phyloP scores from a whole-genome alignment of 2,797 vertebrate species.

The Potorous gilbertii region DNA sequence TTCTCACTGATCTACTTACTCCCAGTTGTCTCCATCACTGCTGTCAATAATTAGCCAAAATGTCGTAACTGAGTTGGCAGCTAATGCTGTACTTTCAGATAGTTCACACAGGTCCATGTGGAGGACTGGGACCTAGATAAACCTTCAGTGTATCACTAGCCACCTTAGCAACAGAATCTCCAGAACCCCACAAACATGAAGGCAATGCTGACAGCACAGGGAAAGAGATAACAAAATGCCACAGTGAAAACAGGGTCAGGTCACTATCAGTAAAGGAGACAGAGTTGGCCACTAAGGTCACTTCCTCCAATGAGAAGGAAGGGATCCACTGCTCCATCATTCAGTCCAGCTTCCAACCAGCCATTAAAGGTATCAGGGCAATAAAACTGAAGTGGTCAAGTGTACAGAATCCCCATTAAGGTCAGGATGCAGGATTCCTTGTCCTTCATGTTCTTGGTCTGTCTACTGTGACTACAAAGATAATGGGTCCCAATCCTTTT shows the following conservation, averaged over 20 bases:
- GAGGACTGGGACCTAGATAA: background rate
- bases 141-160: background rate
- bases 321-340: background rate
- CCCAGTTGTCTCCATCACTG: background rate
- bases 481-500: background rate
- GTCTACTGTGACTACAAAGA: background rate
- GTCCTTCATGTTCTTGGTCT: background rate
- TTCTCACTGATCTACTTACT: background rate
- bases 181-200: background rate
- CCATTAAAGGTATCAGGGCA: background rate
- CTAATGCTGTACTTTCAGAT: background rate
- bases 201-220: background rate
- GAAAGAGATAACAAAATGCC: background rate
- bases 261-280: background rate
- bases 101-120: background rate
- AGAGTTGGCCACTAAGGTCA: background rate
- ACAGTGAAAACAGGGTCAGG: accelerated
- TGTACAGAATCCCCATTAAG: background rate
- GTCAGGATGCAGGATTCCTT: background rate
- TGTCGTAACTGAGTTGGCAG: background rate
- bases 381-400: background rate
- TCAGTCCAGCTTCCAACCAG: background rate
- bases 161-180: background rate
- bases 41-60: background rate
- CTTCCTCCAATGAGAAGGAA: background rate